Evolutionary conservation across 2,888 invertebrate species (phyloP).

Genomic region (Ochropleura leucogaster): DNA sequence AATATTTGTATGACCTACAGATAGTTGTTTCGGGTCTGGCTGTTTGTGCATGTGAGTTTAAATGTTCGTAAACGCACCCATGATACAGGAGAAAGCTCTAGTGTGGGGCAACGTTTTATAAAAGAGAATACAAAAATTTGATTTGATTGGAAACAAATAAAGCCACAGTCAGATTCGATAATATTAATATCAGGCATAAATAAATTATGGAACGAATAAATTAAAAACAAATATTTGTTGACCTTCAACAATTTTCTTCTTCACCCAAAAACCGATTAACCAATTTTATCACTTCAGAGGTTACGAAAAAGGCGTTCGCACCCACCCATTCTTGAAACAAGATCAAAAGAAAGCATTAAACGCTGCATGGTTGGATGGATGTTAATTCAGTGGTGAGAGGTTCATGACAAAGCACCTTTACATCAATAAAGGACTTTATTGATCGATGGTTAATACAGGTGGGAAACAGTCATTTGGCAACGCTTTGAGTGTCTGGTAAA

Average conservation of each 20-base stretch:
- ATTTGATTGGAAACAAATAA: no score
- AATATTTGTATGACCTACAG: no score
- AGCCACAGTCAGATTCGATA: no score
- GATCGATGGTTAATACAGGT: conserved; percentile 1
- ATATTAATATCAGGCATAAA: no score
- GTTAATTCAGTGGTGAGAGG: conserved; percentile 13
- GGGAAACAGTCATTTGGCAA: not conserved
- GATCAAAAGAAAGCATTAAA: conserved; percentile 28
- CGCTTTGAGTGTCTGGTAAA: not conserved
- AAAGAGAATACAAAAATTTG: no score
- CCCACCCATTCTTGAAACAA: conserved; percentile 12
- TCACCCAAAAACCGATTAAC: not conserved
- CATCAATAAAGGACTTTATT: conserved; percentile 3
- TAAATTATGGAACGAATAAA: no score
- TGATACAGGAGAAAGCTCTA: no score
- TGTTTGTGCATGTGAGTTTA: no score
- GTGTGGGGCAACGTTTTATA: no score
- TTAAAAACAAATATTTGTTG: not conserved
- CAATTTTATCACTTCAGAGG: conserved; percentile 10
- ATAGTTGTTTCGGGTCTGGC: no score
- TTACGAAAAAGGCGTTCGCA: not conserved
- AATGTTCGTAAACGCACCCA: no score
- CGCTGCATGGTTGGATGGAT: conserved; percentile 4
- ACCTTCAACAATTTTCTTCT: not conserved
- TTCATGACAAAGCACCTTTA: conserved; percentile 5